phyloP scores from a whole-genome alignment of 2,888 invertebrate species.

The Odontocolon sp. region DNA sequence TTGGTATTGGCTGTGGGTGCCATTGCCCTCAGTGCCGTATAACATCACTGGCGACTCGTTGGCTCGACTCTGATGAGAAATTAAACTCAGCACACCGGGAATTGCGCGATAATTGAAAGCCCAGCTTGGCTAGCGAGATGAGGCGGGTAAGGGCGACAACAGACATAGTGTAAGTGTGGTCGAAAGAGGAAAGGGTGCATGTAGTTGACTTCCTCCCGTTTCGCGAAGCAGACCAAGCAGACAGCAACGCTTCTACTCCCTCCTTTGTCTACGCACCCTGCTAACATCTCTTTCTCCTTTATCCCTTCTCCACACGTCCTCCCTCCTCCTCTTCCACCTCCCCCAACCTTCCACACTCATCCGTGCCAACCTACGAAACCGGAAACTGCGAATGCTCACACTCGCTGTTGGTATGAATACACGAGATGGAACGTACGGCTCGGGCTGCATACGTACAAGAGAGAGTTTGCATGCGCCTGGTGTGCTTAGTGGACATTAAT shows the following conservation, averaged over 20 bases:
- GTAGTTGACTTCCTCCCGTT: conserved; percentile 63
- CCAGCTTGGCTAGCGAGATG: conserved; percentile 63
- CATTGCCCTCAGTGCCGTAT: conserved; percentile 42
- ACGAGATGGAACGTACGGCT: conserved; percentile 2
- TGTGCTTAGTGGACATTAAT: conserved; percentile 8
- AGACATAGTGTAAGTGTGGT: conserved; percentile 45
- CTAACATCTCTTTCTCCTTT: not conserved
- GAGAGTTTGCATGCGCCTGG: conserved; percentile 6
- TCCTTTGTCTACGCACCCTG: not conserved
- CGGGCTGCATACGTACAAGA: not conserved
- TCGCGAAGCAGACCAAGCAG: conserved; percentile 45
- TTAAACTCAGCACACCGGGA: conserved; percentile 64
- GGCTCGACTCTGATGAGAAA: conserved; percentile 50
- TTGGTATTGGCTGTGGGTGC: not conserved
- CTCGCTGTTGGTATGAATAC: not conserved
- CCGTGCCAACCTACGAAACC: not conserved
- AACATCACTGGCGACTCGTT: conserved; percentile 43
- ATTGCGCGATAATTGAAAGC: conserved; percentile 76
- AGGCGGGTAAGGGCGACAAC: conserved; percentile 63
- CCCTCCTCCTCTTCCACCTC: not conserved
- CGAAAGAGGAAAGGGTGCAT: conserved; percentile 59
- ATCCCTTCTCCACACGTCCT: not conserved
- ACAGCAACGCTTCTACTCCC: not conserved
- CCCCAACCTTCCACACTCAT: not conserved
- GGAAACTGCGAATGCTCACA: not conserved